Base-by-base conservation (phyloP, 2,113 vertebrate genomes). In the Menura novaehollandiae region DNA sequence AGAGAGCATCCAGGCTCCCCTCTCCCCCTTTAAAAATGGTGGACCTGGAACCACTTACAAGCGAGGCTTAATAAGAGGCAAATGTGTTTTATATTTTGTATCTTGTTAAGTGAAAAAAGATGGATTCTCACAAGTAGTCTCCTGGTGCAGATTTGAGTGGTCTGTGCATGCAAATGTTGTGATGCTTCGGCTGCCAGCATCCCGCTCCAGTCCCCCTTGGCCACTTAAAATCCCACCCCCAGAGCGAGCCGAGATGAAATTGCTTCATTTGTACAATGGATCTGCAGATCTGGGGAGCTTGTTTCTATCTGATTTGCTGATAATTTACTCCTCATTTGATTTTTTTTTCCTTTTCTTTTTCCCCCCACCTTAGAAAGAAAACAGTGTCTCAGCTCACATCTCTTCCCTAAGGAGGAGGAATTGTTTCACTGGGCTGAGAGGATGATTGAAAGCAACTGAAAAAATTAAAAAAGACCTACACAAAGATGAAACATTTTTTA, bases 81-180 rank as follows among this genome's bases (percentile, higher is more conserved):
- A 98, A 98, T 98, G 97, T 98, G 98, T 98, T 98, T 98, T 98
- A 97, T 98, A 98, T 98, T 98, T 98, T 97, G 98, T 97, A 97
- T 98, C 97, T 97, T 98, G 98, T 98, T 98, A 98, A 98, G 98
- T 98, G 98, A 97, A 98, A 98, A 98, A 98, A 98, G 98, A 98
- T 97, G 98, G 97, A 98, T 97, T 98, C 98, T 97, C 95, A 46
- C 97, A 98, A 98, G 98, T 98, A 96, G 98, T 97, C 98, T 98
- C 98, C 94, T 96, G 97, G 97, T 97, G 97, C 97, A 96, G 97
- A 96, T 98, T 97, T 96, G 96, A 97, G 97, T 96, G 97, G 96
- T 97, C 96, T 98, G 91, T 95, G 95, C 97, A 95, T 85, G 95
- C 95, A 95, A 97, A 95, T 96, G 77, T 96, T 95, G 95, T 95